phyloP scores from a whole-genome alignment of 30 jellyfish, hydroid and myxozoan species.

The Turritopsis rubra region DNA sequence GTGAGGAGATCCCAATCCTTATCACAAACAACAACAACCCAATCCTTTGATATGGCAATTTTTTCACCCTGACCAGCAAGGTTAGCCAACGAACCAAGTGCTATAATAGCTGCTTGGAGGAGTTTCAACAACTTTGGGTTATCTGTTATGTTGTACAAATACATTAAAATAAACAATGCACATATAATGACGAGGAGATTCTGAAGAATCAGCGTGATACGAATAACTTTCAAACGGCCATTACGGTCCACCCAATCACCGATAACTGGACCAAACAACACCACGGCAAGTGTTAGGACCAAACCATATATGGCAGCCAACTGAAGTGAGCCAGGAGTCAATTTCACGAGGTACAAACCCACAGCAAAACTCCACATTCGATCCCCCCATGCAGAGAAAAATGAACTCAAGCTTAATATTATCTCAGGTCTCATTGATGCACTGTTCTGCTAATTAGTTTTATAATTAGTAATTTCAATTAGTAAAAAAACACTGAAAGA shows the following conservation, averaged over 20 bases:
- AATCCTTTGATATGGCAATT: slow-evolving; percentile 79
- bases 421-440: slow-evolving; percentile 41
- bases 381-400: slow-evolving; percentile 96
- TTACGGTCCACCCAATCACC: slow-evolving; percentile 89
- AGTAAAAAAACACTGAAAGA: not conserved
- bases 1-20: slow-evolving; percentile 67
- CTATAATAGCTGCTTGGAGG: slow-evolving; percentile 54
- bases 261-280: slow-evolving; percentile 73
- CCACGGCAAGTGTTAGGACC: slow-evolving; percentile 53
- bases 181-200: slow-evolving; percentile 55
- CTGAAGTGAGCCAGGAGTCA: slow-evolving; percentile 90
- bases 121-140: slow-evolving; percentile 32
- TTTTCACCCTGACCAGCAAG: slow-evolving; percentile 79
- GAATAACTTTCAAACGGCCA: slow-evolving; percentile 65
- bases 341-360: slow-evolving; percentile 82
- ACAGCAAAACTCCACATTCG: slow-evolving; percentile 98
- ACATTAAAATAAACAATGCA: slow-evolving; percentile 58
- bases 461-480: not conserved
- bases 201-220: slow-evolving; percentile 51
- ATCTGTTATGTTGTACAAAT: slow-evolving; percentile 43
- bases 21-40: slow-evolving; percentile 86
- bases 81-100: slow-evolving; percentile 76
- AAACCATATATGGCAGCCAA: slow-evolving; percentile 92
- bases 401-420: slow-evolving; percentile 53
- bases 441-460: not conserved